phyloP scores from a whole-genome alignment of 2,113 vertebrate genomes.

The Stomatorhinus ivindoensis region DNA sequence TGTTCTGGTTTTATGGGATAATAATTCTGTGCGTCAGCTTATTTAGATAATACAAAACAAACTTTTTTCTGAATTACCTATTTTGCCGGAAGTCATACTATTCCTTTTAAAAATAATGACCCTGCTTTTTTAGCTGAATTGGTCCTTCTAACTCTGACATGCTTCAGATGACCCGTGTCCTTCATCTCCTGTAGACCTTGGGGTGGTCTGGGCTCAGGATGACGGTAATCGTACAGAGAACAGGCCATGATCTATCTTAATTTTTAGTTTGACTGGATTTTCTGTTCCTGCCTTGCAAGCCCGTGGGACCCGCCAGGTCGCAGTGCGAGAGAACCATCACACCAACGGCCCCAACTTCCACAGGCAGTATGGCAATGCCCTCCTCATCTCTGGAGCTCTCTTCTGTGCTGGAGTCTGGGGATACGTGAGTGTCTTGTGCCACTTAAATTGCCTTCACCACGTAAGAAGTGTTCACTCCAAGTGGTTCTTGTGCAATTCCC shows the following conservation, averaged over 20 bases:
- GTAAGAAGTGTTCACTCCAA: neutral
- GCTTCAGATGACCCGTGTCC: neutral
- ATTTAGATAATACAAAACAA: neutral
- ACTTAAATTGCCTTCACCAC: neutral
- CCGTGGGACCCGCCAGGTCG: constrained; percentile 44
- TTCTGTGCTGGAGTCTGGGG: constrained; percentile 55
- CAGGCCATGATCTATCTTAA: neutral
- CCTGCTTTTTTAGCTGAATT: neutral
- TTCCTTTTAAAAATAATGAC: too few species aligned
- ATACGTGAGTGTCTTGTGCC: constrained; percentile 46
- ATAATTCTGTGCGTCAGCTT: neutral
- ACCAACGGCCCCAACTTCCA: constrained; percentile 42
- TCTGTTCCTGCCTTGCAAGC: constrained; percentile 34
- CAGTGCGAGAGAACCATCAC: constrained; percentile 47
- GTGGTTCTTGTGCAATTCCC: neutral
- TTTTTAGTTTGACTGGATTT: neutral
- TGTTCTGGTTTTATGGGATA: neutral
- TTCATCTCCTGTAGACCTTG: neutral
- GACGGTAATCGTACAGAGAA: neutral
- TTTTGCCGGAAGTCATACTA: neutral
- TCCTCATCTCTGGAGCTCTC: constrained; percentile 40
- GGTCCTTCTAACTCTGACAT: neutral
- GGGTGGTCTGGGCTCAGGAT: neutral
- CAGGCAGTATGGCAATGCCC: constrained; percentile 46
- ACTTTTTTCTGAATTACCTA: neutral